Evolutionary conservation across 2,888 invertebrate species (phyloP), one percentile per base, ranked within the genome.

Genomic region (Pycnomerus fuliginosus): DNA sequence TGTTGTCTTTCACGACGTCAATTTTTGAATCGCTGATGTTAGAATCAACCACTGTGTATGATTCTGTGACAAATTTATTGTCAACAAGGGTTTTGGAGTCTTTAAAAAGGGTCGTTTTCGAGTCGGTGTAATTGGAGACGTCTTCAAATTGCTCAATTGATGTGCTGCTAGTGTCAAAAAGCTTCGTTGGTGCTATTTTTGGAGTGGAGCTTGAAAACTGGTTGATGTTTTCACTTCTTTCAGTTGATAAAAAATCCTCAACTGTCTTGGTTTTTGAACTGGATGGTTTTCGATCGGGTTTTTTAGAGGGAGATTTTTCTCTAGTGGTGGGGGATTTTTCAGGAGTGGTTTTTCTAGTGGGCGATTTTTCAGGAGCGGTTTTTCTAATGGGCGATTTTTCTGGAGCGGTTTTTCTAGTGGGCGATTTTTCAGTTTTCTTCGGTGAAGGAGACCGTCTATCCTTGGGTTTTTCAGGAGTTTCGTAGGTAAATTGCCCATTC

Each of bases 401-500:
- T n/a, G n/a, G n/a, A 12, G 15, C 43, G 3, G 47, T 30, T 44
- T 48, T 41, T 25, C 31, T 31, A 3, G 5, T 38, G 29, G 38
- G 35, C 2, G 28, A 22, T 35, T 41, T 25, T 15, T 34, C 40
- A 10, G 35, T 25, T 36, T 38, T 45, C 33, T 31, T 36, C n/a
- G 22, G 34, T 33, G 36, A 40, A 35, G 29, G 31, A 7, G 44
- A 36, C 23, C 29, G 40, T 15, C 30, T 39, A 35, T 39, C 48
- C 13, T 36, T 46, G 10, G 48, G 36, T 23, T 48, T 28, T 17
- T 41, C 45, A 0, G 69, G 59, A 17, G 58, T 52, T 58, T 72
- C 72, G 33, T 67, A 64, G 5, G 61, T 61, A 41, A 72, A 72
- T 41, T 67, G 50, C 14, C 72, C 73, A 52, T 72, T 71, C 72